Evolutionary conservation across 2,888 invertebrate genomes (phyloP).

Genomic region (Cristatella mucedo): DNA sequence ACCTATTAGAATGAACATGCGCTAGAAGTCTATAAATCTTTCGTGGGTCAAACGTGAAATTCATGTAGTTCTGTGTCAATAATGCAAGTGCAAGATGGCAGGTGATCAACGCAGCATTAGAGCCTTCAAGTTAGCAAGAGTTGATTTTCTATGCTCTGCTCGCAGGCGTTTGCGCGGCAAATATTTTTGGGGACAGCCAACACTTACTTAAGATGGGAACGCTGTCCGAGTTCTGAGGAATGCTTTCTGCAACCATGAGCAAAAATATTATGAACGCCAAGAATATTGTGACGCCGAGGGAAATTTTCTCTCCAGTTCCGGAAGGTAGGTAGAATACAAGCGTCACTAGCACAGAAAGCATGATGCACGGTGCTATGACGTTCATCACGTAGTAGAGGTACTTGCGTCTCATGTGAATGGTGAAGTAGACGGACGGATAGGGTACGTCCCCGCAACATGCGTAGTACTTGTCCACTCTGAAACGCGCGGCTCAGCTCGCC

Average conservation of each 20-base stretch:
- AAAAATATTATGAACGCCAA: conserved; percentile 25
- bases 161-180: too few relatives aligned
- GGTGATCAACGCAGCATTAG: too few relatives aligned
- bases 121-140: too few relatives aligned
- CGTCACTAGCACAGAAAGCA: conserved; percentile 22
- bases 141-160: too few relatives aligned
- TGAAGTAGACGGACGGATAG: conserved; percentile 16
- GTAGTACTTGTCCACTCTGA: conserved; percentile 14
- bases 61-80: too few relatives aligned
- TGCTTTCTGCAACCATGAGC: conserved; percentile 22
- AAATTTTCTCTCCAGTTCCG: conserved; percentile 24
- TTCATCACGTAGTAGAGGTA: conserved; percentile 22
- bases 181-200: too few relatives aligned
- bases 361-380: conserved; percentile 22
- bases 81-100: too few relatives aligned
- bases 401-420: conserved; percentile 15
- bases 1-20: too few relatives aligned
- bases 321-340: conserved; percentile 24
- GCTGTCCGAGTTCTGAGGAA: conserved; percentile 20
- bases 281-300: conserved; percentile 26
- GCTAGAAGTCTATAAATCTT: too few relatives aligned
- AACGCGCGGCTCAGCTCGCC: too few relatives aligned
- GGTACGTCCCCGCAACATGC: conserved; percentile 15
- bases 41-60: too few relatives aligned
- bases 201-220: conserved; percentile 21